These are phyloP conservation scores for Netelia melanura DNA, from an alignment of 2,888 invertebrate genomes.

Conservation along the genomic window DNA sequence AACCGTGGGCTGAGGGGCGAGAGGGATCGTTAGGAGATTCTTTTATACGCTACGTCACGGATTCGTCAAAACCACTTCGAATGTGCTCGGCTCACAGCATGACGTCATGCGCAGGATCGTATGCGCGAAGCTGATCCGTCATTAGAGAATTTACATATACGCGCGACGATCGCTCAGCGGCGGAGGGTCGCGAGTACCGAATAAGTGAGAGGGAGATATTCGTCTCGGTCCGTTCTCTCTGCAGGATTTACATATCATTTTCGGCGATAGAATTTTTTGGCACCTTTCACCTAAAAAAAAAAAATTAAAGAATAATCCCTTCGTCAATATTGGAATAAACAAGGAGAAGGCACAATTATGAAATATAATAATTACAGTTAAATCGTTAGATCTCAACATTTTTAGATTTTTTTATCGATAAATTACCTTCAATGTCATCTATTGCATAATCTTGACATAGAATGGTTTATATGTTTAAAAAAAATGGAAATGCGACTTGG, in stretches of 20 bases:
- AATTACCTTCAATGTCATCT: too few species aligned
- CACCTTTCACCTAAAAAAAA: conserved; percentile 18
- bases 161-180: conserved; percentile 78
- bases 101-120: conserved; percentile 73
- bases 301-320: conserved; percentile 4
- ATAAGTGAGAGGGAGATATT: conserved; percentile 17
- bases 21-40: conserved; percentile 42
- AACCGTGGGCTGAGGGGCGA: conserved; percentile 66
- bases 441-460: too few species aligned
- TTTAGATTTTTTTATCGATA: too few species aligned
- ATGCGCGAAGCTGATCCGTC: conserved; percentile 78
- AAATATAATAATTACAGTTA: too few species aligned
- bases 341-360: too few species aligned
- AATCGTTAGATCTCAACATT: too few species aligned
- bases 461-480: too few species aligned
- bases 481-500: too few species aligned
- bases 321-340: too few species aligned
- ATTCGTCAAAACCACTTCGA: conserved; percentile 81
- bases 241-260: conserved; percentile 74
- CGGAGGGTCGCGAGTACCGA: not conserved
- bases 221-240: conserved; percentile 31
- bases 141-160: conserved; percentile 81
- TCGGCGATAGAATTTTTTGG: conserved; percentile 40
- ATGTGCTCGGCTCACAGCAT: conserved; percentile 78
- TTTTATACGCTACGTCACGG: conserved; percentile 69